Base-by-base conservation (phyloP, 2,888 invertebrate species). In the Idaea dimidiata region DNA sequence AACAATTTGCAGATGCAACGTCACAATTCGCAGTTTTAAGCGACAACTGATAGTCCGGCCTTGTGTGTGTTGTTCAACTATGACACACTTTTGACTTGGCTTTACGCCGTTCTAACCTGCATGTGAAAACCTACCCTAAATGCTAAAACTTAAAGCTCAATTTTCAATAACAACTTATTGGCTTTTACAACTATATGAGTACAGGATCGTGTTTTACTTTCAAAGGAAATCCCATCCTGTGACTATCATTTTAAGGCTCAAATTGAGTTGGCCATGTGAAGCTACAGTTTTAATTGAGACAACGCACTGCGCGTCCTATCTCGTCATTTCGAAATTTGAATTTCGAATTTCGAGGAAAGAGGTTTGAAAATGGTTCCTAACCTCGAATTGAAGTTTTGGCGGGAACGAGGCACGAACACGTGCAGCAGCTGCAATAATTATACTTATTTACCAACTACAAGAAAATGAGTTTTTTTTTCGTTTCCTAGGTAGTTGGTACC, bases 71-170 rank as follows among this genome's bases (percentile, higher is more conserved):
- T 89, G 81, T 91, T 91, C 91, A 91, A 91, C 91, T 87, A 86
- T 91, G 91, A 91, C 91, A 91, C 84, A 91, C 88, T 89, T 91
- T 89, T 86, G 86, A 89, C 80, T 91, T 91, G 91, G 91, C 91
- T 87, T 81, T 83, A 83, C 86, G 89, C 90, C 91, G 87, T 80
- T 73, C 65, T 59, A 43, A 64, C 65, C 57, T 71, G 68, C 84
- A 81, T 71, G 67, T 76, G 62, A 83, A 81, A 81, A 69, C 66
- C 70, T 72, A 80, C 85, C 76, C 78, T 90, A 84, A 68, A 14
- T 0, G 24, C 17, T 55, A 57, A n/a, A 6, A 1, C 0, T 0
- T 56, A 71, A 78, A 67, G 66, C 72, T 69, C 61, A 53, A 70
- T 59, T 72, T 71, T 76, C 0, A 31, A 24, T 24, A 24, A 5